A percentile compares a stretch with the other conserved stretches of the same genome.
These are phyloP conservation scores for Galeopterus variegatus DNA, from an alignment of 2,113 vertebrate species.

Conservation along the genomic window DNA sequence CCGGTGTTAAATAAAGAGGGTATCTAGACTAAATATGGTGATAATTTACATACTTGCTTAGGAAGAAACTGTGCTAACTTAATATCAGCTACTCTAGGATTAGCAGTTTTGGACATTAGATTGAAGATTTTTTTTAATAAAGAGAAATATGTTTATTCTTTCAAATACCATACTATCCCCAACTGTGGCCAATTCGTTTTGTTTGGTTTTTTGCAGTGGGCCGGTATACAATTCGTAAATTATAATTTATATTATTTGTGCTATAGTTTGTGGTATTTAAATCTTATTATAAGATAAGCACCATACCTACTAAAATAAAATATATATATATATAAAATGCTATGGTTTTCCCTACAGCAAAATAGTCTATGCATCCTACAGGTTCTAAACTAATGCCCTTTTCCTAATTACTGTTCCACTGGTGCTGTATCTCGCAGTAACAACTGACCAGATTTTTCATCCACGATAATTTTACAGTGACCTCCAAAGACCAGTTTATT, in stretches of 20 bases:
- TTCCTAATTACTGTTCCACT: not conserved
- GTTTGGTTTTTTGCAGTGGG: too few relatives aligned
- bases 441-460: too few relatives aligned
- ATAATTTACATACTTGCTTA: not conserved
- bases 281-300: slow-evolving; percentile 75
- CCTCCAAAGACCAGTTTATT: too few relatives aligned
- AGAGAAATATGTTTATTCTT: slow-evolving; percentile 64
- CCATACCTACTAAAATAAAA: slow-evolving; percentile 73
- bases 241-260: slow-evolving; percentile 76
- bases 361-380: slow-evolving; percentile 49
- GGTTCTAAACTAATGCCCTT: slow-evolving; percentile 56
- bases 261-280: slow-evolving; percentile 76
- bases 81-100: not conserved
- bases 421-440: too few relatives aligned
- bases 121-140: not conserved
- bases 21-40: not conserved
- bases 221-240: slow-evolving; percentile 58
- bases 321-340: not conserved
- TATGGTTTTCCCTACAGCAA: slow-evolving; percentile 33
- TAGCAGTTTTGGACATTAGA: not conserved
- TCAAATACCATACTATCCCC: slow-evolving; percentile 80
- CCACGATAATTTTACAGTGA: too few relatives aligned
- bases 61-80: not conserved
- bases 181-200: slow-evolving; percentile 48
- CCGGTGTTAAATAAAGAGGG: not conserved